Evolutionary conservation across 2,113 vertebrate species (phyloP).

Genomic region (Coturnix japonica): DNA sequence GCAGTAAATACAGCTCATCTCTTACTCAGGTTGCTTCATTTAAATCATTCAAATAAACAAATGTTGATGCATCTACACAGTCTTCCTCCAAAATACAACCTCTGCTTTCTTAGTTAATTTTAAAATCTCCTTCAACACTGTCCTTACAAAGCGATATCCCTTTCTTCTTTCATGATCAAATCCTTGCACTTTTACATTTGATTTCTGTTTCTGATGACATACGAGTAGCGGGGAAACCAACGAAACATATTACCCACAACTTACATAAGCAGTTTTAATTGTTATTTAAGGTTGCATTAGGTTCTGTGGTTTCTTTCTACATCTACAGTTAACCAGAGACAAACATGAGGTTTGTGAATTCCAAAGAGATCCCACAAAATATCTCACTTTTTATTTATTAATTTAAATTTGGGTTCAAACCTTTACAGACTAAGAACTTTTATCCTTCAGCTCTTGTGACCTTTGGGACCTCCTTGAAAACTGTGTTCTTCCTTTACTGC

Average conservation of each 20-base stretch:
- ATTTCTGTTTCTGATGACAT: neutral
- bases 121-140: neutral
- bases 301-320: neutral
- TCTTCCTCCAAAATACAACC: neutral
- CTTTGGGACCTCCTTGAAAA: neutral
- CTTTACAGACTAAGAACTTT: neutral
- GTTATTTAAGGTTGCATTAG: neutral
- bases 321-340: neutral
- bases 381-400: neutral
- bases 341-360: neutral
- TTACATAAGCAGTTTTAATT: neutral
- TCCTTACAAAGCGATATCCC: neutral
- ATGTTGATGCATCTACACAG: neutral
- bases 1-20: neutral
- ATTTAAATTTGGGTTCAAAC: neutral
- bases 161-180: neutral
- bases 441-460: neutral
- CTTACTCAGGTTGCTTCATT: neutral
- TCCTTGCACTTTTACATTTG: neutral
- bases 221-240: neutral
- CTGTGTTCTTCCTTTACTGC: neutral
- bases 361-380: neutral
- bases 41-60: neutral
- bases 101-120: neutral
- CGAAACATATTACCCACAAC: neutral